Conservation (phyloP, 2,888 invertebrate species). For the Andrena trimmerana region DNA sequence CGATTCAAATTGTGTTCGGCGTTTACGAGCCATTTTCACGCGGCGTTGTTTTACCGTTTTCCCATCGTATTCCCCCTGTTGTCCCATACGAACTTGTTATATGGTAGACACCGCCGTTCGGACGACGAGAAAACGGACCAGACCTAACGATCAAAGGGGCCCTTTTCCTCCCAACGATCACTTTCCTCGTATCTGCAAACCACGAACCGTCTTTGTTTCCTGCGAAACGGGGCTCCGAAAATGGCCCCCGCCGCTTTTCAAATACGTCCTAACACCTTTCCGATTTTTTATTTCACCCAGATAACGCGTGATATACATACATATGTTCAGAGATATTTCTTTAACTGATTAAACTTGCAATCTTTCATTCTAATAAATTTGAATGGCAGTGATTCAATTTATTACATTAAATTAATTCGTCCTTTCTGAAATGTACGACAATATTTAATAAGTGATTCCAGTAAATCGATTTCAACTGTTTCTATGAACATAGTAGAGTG, state of each 20-base stretch:
- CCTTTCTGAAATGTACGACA: too few species aligned
- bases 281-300: background rate
- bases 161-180: slow-evolving; percentile 33
- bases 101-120: slow-evolving; percentile 19
- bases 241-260: slow-evolving; percentile 24
- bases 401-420: too few species aligned
- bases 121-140: slow-evolving; percentile 43
- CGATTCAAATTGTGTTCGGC: slow-evolving; percentile 77
- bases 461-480: too few species aligned
- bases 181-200: slow-evolving; percentile 28
- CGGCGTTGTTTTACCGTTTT: slow-evolving; percentile 72
- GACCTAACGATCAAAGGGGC: slow-evolving; percentile 42
- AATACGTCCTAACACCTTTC: background rate
- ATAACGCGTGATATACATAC: background rate
- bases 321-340: too few species aligned
- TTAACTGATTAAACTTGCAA: too few species aligned
- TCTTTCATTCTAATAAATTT: too few species aligned
- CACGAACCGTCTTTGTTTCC: slow-evolving; percentile 37
- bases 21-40: slow-evolving; percentile 76
- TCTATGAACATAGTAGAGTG: too few species aligned
- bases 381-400: too few species aligned
- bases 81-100: slow-evolving; percentile 44
- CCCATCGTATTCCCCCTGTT: slow-evolving; percentile 33
- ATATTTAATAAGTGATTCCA: too few species aligned
- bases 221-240: slow-evolving; percentile 32